Evolutionary conservation across 2,888 invertebrate genomes (phyloP).

Genomic region (Tinea pellionella): DNA sequence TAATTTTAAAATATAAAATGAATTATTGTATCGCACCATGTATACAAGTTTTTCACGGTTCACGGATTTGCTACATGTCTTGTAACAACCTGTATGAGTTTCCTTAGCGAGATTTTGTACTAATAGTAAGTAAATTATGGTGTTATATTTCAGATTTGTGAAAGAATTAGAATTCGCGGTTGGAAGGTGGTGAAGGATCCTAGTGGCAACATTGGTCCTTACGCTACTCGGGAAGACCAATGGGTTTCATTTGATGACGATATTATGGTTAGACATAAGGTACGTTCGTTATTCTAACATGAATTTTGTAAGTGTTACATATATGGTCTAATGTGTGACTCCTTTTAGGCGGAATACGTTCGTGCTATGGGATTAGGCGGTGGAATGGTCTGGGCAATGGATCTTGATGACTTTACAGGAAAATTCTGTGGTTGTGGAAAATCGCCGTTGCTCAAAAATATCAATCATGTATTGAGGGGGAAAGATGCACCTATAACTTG

Average conservation of each 20-base stretch:
- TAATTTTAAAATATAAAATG: too few species aligned
- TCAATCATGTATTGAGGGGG: slow-evolving; percentile 82
- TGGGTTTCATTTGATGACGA: slow-evolving; percentile 96
- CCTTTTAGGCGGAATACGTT: slow-evolving; percentile 75
- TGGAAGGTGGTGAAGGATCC: slow-evolving; percentile 85
- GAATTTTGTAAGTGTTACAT: neutral
- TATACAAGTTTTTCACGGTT: too few species aligned
- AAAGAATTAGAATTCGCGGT: slow-evolving; percentile 77
- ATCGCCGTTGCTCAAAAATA: slow-evolving; percentile 82
- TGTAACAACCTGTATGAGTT: too few species aligned
- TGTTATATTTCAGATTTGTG: slow-evolving; percentile 75
- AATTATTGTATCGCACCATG: too few species aligned
- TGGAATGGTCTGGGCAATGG: slow-evolving; percentile 91
- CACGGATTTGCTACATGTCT: too few species aligned
- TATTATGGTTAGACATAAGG: slow-evolving; percentile 83
- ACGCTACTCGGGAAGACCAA: slow-evolving; percentile 84
- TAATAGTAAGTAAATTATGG: neutral
- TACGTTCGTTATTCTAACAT: slow-evolving; percentile 10
- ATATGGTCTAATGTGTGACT: neutral
- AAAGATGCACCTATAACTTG: slow-evolving; percentile 72
- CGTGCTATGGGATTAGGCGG: slow-evolving; percentile 84
- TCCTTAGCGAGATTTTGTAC: neutral
- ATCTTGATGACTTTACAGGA: slow-evolving; percentile 88
- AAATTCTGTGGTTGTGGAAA: slow-evolving; percentile 81
- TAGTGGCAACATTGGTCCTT: slow-evolving; percentile 87